Percentiles rank a stretch among this genome's conserved stretches.
Evolutionary conservation across 1,140 invertebrate species (phyloP).

Genomic region (Caenorhabditis inopinata): DNA sequence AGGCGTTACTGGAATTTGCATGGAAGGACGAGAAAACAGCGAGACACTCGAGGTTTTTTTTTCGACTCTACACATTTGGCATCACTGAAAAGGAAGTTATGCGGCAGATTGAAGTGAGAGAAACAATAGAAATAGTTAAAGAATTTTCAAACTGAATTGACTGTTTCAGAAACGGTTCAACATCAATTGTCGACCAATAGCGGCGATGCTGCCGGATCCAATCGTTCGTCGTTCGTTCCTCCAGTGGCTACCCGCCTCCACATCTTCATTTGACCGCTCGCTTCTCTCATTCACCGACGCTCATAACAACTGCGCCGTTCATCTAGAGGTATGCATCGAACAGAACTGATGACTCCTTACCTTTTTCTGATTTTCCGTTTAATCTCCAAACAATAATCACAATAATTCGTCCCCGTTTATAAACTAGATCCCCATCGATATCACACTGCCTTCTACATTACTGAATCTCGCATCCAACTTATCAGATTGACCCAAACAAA

Average conservation of each 20-base stretch:
- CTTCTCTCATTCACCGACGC: conserved; percentile 12
- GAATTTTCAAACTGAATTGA: not conserved
- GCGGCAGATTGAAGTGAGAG: not conserved
- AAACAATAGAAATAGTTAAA: not conserved
- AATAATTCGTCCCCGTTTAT: not conserved
- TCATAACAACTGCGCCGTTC: not conserved
- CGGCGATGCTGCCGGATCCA: not conserved
- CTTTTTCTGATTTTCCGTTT: not conserved
- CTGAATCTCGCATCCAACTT: not conserved
- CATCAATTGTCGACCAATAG: not conserved
- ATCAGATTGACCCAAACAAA: conserved; percentile 13
- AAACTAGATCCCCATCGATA: too few species aligned
- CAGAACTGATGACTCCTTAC: not conserved
- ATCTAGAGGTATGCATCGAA: not conserved
- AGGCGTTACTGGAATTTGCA: not conserved
- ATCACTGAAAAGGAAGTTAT: not conserved
- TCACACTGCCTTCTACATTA: too few species aligned
- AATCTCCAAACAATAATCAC: conserved; percentile 15
- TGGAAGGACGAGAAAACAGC: conserved; percentile 11
- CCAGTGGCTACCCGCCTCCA: not conserved
- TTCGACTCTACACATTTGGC: not conserved
- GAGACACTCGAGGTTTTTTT: not conserved
- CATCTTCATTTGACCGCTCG: not conserved
- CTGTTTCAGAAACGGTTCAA: not conserved
- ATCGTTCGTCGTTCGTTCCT: not conserved